phyloP scores from a whole-genome alignment of 1,140 invertebrate species.

The Leptopilina boulardi region DNA sequence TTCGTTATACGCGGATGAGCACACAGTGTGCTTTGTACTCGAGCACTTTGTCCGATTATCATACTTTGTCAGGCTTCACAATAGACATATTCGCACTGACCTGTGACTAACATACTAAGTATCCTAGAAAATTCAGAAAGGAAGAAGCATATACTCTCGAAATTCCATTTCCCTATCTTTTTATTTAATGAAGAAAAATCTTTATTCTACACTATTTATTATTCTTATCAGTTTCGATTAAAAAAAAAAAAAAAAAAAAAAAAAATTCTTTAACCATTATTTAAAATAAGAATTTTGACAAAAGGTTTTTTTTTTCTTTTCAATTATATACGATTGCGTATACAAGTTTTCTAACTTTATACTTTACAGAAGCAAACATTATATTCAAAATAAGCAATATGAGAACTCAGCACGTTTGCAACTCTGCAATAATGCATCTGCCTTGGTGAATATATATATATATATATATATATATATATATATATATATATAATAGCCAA shows the following conservation, averaged over 20 bases:
- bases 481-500: too few relatives aligned
- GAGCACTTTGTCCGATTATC: conserved; percentile 28
- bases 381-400: conserved; percentile 29
- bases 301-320: neutral
- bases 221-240: too few relatives aligned
- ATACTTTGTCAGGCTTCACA: conserved; percentile 53
- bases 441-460: conserved; percentile 24
- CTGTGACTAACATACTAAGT: conserved; percentile 55
- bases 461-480: too few relatives aligned
- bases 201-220: neutral
- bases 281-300: neutral
- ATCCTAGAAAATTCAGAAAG: conserved; percentile 43
- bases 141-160: neutral
- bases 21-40: conserved; percentile 29
- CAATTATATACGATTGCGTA: neutral
- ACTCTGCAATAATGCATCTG: conserved; percentile 15
- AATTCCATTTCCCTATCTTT: neutral
- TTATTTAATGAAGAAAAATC: neutral
- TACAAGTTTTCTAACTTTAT: neutral
- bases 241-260: too few relatives aligned
- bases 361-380: neutral
- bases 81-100: conserved; percentile 49
- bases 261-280: neutral
- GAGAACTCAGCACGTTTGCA: conserved; percentile 21
- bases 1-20: conserved; percentile 25